Base-by-base conservation (phyloP, 2,113 vertebrate species). In the Rissa tridactyla region DNA sequence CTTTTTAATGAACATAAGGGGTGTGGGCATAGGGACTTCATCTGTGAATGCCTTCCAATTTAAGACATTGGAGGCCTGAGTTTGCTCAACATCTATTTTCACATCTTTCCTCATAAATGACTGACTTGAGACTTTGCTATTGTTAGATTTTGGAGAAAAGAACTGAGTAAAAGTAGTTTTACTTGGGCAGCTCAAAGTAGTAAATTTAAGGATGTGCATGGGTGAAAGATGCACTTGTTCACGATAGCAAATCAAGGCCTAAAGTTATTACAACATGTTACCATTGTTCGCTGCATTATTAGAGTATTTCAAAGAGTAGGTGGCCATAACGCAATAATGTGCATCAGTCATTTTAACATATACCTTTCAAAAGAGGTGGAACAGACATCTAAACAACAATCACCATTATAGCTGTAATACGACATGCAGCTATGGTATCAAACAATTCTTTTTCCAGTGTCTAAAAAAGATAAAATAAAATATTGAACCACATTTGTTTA, bases 271-370 rank as follows among this genome's bases (percentile, higher is more conserved):
- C 84, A 88, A 60, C 72, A 83, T 66, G 22, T 87, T 76, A 30
- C 42, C 44, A 65, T 72, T 91, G 57, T 96, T 92, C 70, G 20
- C 44, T 79, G 32, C 54, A 18, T 76, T 82, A 54, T 86, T 66
- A 82, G 72, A 75, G 70, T 68, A 57, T 96, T 94, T 92, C 72
- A 75, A 29, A 77, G 80, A 92, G 84, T 60, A 87, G 90, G 89
- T 72, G 89, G 47, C 89, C 42, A 14, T 82, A 85, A 92, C 0
- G 18, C 49, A 91, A 64, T 61, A 57, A 47, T 36, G 52, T 36
- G 27, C 77, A 89, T 84, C 69, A 71, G 36, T 87, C 47, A 71
- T 36, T 89, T 91, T 84, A 94, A 79, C 73, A 14, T 44, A 29
- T 5, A 65, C 68, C 52, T 96, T 92, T 95, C 73, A 38, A 69